A percentile compares a stretch with the other conserved stretches of the same genome.
Evolutionary conservation across 2,113 vertebrate genomes (phyloP).

Genomic region (Podarcis raffonei): DNA sequence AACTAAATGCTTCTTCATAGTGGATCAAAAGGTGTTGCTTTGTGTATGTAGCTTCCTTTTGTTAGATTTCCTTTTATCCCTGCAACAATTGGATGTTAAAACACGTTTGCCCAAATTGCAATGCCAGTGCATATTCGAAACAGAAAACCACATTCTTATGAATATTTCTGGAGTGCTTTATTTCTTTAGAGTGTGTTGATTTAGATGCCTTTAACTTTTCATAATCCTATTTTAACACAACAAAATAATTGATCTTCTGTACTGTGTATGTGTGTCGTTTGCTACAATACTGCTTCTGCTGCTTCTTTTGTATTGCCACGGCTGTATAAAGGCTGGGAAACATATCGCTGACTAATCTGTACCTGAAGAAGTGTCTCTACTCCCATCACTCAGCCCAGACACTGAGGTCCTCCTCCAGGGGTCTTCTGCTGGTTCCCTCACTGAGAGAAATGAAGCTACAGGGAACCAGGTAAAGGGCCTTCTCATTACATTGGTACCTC

Average conservation of each 20-base stretch:
- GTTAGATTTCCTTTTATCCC: neutral
- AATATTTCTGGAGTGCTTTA: neutral
- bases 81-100: slow-evolving; percentile 9
- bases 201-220: slow-evolving; percentile 6
- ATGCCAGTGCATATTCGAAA: neutral
- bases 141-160: slow-evolving; percentile 12
- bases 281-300: neutral
- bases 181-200: neutral
- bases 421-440: too few species aligned
- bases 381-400: too few species aligned
- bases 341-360: too few species aligned
- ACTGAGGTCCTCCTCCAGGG: too few species aligned
- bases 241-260: slow-evolving; percentile 4
- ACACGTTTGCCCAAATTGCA: neutral
- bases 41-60: neutral
- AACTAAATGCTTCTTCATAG: neutral
- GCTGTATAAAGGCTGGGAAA: neutral
- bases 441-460: too few species aligned
- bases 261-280: slow-evolving; percentile 20
- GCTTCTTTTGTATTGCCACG: neutral
- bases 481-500: too few species aligned
- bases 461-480: too few species aligned
- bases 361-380: too few species aligned
- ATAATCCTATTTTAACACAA: slow-evolving; percentile 2
- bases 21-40: neutral